Conservation (phyloP, 2,888 invertebrate genomes). For the Muschampia plurimacula region DNA sequence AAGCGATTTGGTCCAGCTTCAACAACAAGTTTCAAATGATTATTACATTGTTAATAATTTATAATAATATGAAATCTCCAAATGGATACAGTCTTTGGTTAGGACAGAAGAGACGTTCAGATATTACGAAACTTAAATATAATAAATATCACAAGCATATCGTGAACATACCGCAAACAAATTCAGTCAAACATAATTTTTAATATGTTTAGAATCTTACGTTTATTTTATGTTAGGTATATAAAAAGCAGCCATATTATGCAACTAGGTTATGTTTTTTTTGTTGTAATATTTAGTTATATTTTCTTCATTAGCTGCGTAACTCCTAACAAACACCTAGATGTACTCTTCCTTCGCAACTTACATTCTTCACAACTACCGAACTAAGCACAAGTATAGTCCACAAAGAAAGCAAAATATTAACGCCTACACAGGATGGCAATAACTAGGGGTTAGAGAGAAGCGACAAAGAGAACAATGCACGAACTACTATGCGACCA, state of each 20-base stretch:
- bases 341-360: not conserved
- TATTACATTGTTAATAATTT: slow-evolving; percentile 62
- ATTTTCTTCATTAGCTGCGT: slow-evolving; percentile 19
- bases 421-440: slow-evolving; percentile 29
- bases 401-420: slow-evolving; percentile 22
- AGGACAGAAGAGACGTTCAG: slow-evolving; percentile 74
- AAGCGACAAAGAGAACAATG: slow-evolving; percentile 76
- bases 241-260: slow-evolving; percentile 25
- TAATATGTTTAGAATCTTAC: slow-evolving; percentile 33
- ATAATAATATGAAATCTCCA: slow-evolving; percentile 67
- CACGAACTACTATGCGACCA: slow-evolving; percentile 81
- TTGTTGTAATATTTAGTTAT: slow-evolving; percentile 21
- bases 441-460: slow-evolving; percentile 42
- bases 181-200: slow-evolving; percentile 53
- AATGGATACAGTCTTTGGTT: slow-evolving; percentile 82
- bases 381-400: slow-evolving; percentile 29
- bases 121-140: slow-evolving; percentile 71
- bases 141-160: slow-evolving; percentile 79
- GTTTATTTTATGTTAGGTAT: slow-evolving; percentile 22
- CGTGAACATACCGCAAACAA: slow-evolving; percentile 51
- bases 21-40: slow-evolving; percentile 59
- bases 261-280: slow-evolving; percentile 26
- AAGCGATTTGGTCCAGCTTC: slow-evolving; percentile 80
- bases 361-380: slow-evolving; percentile 22
- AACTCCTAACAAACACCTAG: not conserved